Conservation (phyloP, 2,113 vertebrate species). For the Pseudopodoces humilis region DNA sequence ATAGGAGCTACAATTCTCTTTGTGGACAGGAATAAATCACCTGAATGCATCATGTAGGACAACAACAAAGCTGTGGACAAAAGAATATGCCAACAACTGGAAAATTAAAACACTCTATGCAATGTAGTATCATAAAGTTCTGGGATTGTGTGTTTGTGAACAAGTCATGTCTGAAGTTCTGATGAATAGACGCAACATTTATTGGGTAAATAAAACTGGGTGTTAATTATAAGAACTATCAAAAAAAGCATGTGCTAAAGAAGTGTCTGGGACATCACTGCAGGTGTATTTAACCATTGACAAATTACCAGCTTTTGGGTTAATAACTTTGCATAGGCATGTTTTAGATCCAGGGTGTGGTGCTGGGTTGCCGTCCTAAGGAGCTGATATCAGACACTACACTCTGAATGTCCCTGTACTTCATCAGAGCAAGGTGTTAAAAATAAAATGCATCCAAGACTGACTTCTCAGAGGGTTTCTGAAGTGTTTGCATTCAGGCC, state of each 20-base stretch:
- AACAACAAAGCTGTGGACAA: not conserved
- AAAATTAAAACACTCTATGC: not conserved
- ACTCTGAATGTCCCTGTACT: not conserved
- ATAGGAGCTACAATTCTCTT: not conserved
- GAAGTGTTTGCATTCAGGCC: not conserved
- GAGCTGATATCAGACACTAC: not conserved
- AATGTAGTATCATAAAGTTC: not conserved
- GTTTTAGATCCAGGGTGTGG: not conserved
- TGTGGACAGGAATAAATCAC: not conserved
- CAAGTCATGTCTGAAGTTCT: not conserved
- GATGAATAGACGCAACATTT: not conserved
- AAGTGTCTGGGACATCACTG: not conserved
- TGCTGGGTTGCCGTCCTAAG: not conserved
- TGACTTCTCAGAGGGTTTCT: not conserved
- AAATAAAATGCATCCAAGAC: not conserved
- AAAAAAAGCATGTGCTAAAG: not conserved
- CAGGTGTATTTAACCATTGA: not conserved
- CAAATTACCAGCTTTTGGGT: not conserved
- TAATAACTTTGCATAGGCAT: not conserved
- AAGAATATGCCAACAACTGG: not conserved
- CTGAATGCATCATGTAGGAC: not conserved
- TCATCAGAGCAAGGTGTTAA: not conserved
- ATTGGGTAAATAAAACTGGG: not conserved
- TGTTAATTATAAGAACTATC: not conserved
- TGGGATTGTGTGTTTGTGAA: not conserved